These are phyloP conservation scores for Cheilosia scutellata DNA, from an alignment of 2,888 invertebrate genomes.

Conservation along the genomic window DNA sequence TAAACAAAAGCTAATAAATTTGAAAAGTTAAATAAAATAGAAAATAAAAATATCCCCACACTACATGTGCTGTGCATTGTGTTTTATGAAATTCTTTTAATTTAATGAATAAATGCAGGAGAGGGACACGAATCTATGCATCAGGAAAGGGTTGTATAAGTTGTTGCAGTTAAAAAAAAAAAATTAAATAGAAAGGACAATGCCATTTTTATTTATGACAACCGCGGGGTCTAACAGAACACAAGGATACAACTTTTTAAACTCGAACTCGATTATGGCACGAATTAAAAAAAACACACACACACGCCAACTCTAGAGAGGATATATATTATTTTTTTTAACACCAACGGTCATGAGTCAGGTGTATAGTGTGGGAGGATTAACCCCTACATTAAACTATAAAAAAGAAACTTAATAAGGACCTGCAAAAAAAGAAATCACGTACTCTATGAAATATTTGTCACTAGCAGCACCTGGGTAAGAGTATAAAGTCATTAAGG, in stretches of 20 bases:
- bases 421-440: slow-evolving; percentile 37
- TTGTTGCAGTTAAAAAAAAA: slow-evolving; percentile 34
- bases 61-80: slow-evolving; percentile 4
- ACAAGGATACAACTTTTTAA: slow-evolving; percentile 35
- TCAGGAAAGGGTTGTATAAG: slow-evolving; percentile 5
- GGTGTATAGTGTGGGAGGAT: slow-evolving; percentile 14
- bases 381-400: slow-evolving; percentile 37
- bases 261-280: slow-evolving; percentile 40
- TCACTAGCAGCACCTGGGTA: slow-evolving; percentile 58
- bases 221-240: slow-evolving; percentile 3
- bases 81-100: slow-evolving; percentile 18
- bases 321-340: slow-evolving; percentile 25
- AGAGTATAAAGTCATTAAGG: slow-evolving; percentile 57
- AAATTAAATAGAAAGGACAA: slow-evolving; percentile 40
- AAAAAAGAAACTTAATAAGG: slow-evolving; percentile 52
- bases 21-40: slow-evolving; percentile 16
- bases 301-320: not conserved
- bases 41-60: not conserved
- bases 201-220: slow-evolving; percentile 45
- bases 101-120: slow-evolving; percentile 37
- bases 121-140: slow-evolving; percentile 21
- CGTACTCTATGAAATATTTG: slow-evolving; percentile 59
- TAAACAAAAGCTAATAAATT: slow-evolving; percentile 30
- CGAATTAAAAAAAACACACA: slow-evolving; percentile 36
- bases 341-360: slow-evolving; percentile 35